Evolutionary conservation across 2,797 vertebrate genomes (phyloP).

Genomic region (Allobates femoralis): DNA sequence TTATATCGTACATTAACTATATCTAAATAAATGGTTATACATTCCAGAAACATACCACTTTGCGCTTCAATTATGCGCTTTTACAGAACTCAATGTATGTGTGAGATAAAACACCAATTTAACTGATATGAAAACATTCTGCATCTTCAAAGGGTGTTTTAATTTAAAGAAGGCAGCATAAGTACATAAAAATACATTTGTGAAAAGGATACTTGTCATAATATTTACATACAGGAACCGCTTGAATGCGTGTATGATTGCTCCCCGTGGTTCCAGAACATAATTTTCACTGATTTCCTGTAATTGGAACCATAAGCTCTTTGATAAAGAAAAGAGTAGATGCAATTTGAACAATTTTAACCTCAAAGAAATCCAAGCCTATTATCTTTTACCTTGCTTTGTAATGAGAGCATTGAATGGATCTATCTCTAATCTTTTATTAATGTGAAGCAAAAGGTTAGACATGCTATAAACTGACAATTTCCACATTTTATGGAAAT

Average conservation of each 20-base stretch:
- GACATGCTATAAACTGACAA: slow-evolving; percentile 6
- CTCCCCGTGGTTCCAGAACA: slow-evolving; percentile 17
- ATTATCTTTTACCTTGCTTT: slow-evolving; percentile 2
- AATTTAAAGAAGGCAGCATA: neutral
- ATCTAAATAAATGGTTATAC: no score
- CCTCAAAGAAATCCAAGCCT: slow-evolving; percentile 19
- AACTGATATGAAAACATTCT: neutral
- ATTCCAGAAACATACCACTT: no score
- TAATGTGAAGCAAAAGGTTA: slow-evolving; percentile 16
- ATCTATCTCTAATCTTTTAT: neutral
- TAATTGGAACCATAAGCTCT: slow-evolving; percentile 24
- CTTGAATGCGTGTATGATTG: slow-evolving; percentile 17
- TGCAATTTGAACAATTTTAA: slow-evolving; percentile 29
- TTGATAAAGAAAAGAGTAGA: slow-evolving; percentile 27
- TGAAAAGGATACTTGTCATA: neutral
- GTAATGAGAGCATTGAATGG: slow-evolving; percentile 10
- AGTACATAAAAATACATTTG: neutral
- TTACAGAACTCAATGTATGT: no score
- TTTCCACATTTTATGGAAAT: neutral
- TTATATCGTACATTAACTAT: no score
- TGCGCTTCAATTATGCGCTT: no score
- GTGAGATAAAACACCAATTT: no score
- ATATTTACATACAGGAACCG: slow-evolving; percentile 13
- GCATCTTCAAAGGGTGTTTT: neutral
- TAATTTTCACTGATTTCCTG: slow-evolving; percentile 28